A percentile compares a stretch with the other conserved stretches of the same genome.
Conservation (phyloP, 2,113 vertebrate species). For the Perca schrenkii region DNA sequence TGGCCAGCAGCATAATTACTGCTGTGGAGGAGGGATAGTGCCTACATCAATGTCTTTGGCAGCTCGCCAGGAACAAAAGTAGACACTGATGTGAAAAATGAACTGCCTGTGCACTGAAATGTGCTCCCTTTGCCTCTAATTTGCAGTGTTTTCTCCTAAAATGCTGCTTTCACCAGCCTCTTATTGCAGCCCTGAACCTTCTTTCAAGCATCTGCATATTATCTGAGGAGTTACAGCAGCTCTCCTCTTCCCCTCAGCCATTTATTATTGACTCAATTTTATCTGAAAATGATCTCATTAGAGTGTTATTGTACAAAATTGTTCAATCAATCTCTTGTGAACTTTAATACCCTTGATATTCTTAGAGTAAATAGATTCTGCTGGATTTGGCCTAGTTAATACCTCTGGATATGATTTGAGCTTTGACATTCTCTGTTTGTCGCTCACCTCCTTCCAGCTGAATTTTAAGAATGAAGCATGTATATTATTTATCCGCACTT, state of each 20-base stretch:
- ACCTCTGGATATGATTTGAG: slow-evolving; percentile 24
- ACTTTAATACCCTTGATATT: slow-evolving; percentile 50
- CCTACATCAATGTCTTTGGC: slow-evolving; percentile 75
- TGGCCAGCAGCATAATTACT: slow-evolving; percentile 74
- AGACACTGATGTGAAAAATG: slow-evolving; percentile 76
- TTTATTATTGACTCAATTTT: slow-evolving; percentile 71
- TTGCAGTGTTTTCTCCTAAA: slow-evolving; percentile 56
- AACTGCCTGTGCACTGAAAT: slow-evolving; percentile 65
- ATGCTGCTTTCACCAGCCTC: slow-evolving; percentile 48
- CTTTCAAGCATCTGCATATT: slow-evolving; percentile 34
- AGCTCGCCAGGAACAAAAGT: slow-evolving; percentile 65
- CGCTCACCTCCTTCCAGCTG: slow-evolving; percentile 21
- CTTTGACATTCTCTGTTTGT: slow-evolving; percentile 38
- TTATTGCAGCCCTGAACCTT: slow-evolving; percentile 39
- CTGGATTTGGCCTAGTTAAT: slow-evolving; percentile 13
- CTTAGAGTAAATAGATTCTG: slow-evolving; percentile 21
- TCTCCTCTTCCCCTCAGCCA: slow-evolving; percentile 41
- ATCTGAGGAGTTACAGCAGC: slow-evolving; percentile 41
- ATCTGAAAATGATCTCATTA: slow-evolving; percentile 68
- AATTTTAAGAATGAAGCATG: slow-evolving; percentile 41
- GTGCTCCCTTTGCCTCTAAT: slow-evolving; percentile 57
- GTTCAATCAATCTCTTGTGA: slow-evolving; percentile 63
- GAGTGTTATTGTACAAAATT: slow-evolving; percentile 64
- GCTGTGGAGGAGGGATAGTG: slow-evolving; percentile 69
- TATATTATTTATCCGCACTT: slow-evolving; percentile 22